Conservation (phyloP, 1,140 invertebrate species). For the Drosophila rhopaloa region DNA sequence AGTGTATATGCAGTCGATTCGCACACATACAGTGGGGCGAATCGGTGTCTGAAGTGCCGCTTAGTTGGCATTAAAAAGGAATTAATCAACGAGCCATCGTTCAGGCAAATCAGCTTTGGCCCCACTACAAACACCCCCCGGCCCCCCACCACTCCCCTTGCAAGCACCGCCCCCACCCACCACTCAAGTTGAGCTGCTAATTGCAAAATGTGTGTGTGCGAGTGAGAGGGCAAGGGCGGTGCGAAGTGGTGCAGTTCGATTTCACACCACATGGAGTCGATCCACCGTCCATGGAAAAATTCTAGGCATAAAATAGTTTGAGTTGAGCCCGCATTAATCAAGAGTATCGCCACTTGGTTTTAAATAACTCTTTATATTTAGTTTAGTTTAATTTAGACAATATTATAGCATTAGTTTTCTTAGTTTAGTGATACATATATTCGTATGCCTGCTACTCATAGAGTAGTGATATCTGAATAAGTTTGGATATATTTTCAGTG, state of each 20-base stretch:
- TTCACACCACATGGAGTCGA: not conserved
- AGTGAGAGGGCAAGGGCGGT: conserved; percentile 8
- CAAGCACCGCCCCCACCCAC: conserved; percentile 29
- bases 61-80: conserved; percentile 75
- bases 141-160: conserved; percentile 17
- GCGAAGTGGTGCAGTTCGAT: conserved; percentile 13
- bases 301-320: not conserved
- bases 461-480: too few relatives aligned
- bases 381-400: too few relatives aligned
- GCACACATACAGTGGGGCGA: conserved; percentile 12
- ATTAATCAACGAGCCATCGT: conserved; percentile 66
- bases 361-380: too few relatives aligned
- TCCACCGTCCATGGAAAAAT: not conserved
- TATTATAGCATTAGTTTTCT: too few relatives aligned
- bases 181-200: conserved; percentile 80
- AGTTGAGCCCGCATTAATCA: not conserved
- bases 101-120: conserved; percentile 52
- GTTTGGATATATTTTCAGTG: too few relatives aligned
- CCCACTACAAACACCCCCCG: conserved; percentile 20
- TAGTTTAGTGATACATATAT: too few relatives aligned
- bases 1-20: not conserved
- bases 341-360: too few relatives aligned
- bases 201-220: conserved; percentile 66
- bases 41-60: conserved; percentile 40
- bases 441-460: too few relatives aligned